phyloP scores from a whole-genome alignment of 2,113 vertebrate genomes.

The Saimiri boliviensis region DNA sequence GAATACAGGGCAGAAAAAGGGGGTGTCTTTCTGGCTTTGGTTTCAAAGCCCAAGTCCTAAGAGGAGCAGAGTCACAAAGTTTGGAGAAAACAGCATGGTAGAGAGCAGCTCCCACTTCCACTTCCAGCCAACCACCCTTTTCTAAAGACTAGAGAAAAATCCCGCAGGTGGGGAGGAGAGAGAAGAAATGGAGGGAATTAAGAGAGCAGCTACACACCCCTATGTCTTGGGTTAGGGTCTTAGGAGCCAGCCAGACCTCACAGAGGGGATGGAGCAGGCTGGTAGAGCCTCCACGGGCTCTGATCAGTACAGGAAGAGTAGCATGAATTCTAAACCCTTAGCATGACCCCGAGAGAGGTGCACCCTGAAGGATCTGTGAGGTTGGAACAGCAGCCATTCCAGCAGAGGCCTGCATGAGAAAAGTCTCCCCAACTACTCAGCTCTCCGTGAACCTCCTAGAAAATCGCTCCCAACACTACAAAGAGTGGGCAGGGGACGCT shows the following conservation, averaged over 20 bases:
- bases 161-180: background rate
- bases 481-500: background rate
- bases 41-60: background rate
- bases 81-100: too few species aligned
- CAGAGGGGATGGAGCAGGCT: too few species aligned
- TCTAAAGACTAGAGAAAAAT: background rate
- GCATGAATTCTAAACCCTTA: background rate
- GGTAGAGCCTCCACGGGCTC: background rate
- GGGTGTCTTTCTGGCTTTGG: background rate
- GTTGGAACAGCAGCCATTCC: background rate
- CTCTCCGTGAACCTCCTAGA: background rate
- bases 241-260: background rate
- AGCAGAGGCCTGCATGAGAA: background rate
- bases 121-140: background rate
- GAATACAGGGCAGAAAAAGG: background rate
- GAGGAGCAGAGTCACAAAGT: background rate
- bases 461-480: background rate
- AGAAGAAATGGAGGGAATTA: background rate
- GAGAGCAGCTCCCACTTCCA: background rate
- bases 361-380: background rate
- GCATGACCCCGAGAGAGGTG: background rate
- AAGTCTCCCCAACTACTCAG: background rate
- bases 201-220: accelerated
- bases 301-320: background rate
- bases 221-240: background rate